These are phyloP conservation scores for Nicator chloris DNA, from an alignment of 2,113 vertebrate genomes.

Conservation along the genomic window DNA sequence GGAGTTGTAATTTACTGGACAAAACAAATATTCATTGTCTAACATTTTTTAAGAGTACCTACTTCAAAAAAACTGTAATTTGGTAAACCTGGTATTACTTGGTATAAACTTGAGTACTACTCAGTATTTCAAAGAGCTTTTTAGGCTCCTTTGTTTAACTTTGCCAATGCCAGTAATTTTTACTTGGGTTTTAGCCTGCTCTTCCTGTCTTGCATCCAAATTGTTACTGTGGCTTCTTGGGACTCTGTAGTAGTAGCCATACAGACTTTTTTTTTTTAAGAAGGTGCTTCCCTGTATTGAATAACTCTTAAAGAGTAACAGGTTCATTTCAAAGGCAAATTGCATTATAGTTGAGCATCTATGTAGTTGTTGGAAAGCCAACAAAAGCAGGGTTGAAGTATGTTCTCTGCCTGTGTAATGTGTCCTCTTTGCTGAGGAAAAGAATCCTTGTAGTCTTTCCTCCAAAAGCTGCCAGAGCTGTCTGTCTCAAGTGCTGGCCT, in stretches of 20 bases:
- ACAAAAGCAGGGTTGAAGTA: accelerated
- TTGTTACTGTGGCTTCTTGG: too few relatives aligned
- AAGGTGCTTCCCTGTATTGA: neutral
- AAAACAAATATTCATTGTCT: neutral
- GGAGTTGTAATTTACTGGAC: neutral
- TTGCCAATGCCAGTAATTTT: neutral
- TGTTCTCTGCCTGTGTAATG: accelerated
- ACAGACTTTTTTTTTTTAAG: neutral
- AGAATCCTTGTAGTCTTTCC: neutral
- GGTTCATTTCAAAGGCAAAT: accelerated
- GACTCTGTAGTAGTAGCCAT: too few relatives aligned
- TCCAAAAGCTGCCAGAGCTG: accelerated
- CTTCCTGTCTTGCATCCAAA: neutral
- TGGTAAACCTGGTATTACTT: neutral
- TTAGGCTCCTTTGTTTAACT: neutral
- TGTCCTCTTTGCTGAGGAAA: neutral
- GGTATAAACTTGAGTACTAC: neutral
- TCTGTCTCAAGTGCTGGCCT: accelerated
- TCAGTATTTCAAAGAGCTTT: neutral
- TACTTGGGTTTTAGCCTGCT: neutral
- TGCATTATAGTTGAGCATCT: accelerated
- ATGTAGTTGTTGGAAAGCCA: too few relatives aligned
- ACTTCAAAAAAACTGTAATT: neutral
- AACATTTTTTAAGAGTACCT: neutral
- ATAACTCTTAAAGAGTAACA: accelerated